phyloP scores from a whole-genome alignment of 2,888 invertebrate genomes.

The Drosophila quinaria region DNA sequence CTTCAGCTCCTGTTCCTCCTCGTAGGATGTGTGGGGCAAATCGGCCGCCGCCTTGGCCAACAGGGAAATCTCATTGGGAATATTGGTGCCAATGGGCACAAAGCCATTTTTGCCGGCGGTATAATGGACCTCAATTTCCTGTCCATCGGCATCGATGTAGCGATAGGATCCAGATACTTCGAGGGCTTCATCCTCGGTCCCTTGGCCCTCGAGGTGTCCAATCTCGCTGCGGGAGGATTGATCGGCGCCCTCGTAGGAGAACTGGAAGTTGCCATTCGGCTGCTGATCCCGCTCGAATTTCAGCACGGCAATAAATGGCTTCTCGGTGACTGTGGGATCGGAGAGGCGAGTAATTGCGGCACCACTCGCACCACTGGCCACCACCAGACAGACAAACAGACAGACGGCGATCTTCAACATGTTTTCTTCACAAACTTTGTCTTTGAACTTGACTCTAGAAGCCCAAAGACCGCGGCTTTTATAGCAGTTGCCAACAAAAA shows the following conservation, averaged over 20 bases:
- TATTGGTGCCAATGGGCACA: conserved; percentile 83
- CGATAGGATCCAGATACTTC: conserved; percentile 83
- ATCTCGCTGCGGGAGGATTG: conserved; percentile 75
- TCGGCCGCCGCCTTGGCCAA: conserved; percentile 80
- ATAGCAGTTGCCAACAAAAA: conserved; percentile 64
- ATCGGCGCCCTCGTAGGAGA: conserved; percentile 82
- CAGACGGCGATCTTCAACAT: conserved; percentile 77
- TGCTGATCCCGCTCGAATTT: conserved; percentile 70
- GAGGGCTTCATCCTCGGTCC: conserved; percentile 81
- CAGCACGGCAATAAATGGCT: conserved; percentile 70
- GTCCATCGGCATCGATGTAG: conserved; percentile 83
- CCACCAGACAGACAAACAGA: conserved; percentile 63
- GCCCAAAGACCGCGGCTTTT: conserved; percentile 64
- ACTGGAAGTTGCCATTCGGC: conserved; percentile 82
- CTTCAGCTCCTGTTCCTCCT: conserved; percentile 49
- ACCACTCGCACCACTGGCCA: conserved; percentile 63
- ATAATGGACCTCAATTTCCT: conserved; percentile 80
- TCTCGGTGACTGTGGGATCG: conserved; percentile 61
- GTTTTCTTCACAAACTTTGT: conserved; percentile 39
- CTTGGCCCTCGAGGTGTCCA: conserved; percentile 69
- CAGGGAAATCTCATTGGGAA: conserved; percentile 76
- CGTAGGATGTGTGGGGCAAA: conserved; percentile 64
- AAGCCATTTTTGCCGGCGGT: conserved; percentile 85
- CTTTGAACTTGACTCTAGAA: conserved; percentile 55
- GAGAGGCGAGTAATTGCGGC: conserved; percentile 64